Percentiles rank a stretch among this genome's conserved stretches.
Conservation (phyloP, 2,113 vertebrate species). For the Canis aureus region DNA sequence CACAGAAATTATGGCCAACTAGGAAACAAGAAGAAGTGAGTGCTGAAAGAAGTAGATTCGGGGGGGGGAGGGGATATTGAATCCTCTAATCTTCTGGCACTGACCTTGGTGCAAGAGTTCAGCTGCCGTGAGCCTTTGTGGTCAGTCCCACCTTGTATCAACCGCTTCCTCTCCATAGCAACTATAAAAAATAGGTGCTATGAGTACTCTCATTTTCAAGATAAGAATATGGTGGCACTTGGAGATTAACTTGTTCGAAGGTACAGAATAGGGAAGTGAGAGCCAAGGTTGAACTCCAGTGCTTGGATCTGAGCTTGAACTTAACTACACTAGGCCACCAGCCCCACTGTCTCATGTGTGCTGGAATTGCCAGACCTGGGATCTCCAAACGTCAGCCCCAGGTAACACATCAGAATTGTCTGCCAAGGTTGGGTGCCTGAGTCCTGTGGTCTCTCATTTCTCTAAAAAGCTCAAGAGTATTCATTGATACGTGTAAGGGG, state of each 20-base stretch:
- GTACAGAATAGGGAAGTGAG: neutral
- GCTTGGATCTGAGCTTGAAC: neutral
- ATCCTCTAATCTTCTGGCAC: neutral
- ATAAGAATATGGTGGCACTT: neutral
- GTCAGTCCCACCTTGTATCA: neutral
- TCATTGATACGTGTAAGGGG: neutral
- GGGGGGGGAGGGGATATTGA: fast-evolving
- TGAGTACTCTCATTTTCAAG: neutral
- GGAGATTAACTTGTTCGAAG: neutral
- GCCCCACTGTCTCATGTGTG: fast-evolving
- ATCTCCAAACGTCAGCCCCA: neutral
- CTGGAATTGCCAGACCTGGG: neutral
- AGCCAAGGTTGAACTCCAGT: neutral
- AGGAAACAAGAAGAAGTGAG: neutral
- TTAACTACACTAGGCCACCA: neutral
- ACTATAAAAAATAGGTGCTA: neutral
- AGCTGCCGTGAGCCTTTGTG: neutral
- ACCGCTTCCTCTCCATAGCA: neutral
- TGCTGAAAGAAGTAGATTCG: neutral
- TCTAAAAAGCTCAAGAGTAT: neutral
- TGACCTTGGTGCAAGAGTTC: neutral
- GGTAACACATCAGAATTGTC: neutral
- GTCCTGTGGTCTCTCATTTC: neutral
- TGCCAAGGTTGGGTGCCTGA: neutral
- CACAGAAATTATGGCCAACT: neutral